phyloP scores from a whole-genome alignment of 2,888 invertebrate genomes.

The Mythimna impura region DNA sequence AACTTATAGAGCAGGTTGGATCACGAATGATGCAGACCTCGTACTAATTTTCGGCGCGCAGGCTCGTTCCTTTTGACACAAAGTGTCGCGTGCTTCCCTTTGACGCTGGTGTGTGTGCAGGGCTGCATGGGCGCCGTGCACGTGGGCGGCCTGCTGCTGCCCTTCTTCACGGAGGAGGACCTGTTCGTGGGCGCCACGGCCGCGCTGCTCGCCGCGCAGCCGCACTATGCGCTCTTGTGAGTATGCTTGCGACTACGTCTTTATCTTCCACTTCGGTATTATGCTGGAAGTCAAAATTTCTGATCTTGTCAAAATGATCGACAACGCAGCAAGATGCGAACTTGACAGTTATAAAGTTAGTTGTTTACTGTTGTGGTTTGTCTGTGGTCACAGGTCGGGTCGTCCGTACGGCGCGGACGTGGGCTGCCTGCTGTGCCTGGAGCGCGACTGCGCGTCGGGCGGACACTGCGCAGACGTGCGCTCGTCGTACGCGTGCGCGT shows the following conservation, averaged over 20 bases:
- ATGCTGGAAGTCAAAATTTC: neutral
- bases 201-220: constrained; percentile 83
- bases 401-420: constrained; percentile 82
- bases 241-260: constrained; percentile 39
- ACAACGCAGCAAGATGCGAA: too few relatives aligned
- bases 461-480: constrained; percentile 86
- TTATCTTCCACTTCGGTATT: neutral
- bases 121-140: constrained; percentile 97
- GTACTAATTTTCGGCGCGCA: too few relatives aligned
- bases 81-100: too few relatives aligned
- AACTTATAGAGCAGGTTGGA: too few relatives aligned
- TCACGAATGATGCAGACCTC: too few relatives aligned
- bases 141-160: constrained; percentile 95
- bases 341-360: neutral
- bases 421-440: constrained; percentile 96
- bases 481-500: constrained; percentile 94
- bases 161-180: constrained; percentile 95
- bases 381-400: constrained; percentile 72
- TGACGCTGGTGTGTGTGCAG: constrained; percentile 77
- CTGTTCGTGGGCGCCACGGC: constrained; percentile 91
- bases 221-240: constrained; percentile 84
- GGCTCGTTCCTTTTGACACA: too few relatives aligned
- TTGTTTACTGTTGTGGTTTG: too few relatives aligned
- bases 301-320: neutral
- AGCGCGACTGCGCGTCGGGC: constrained; percentile 93